Percentiles rank a stretch among this genome's conserved stretches.
These are phyloP conservation scores for Oscheius onirici DNA, from an alignment of 2,888 invertebrate species.

Conservation along the genomic window DNA sequence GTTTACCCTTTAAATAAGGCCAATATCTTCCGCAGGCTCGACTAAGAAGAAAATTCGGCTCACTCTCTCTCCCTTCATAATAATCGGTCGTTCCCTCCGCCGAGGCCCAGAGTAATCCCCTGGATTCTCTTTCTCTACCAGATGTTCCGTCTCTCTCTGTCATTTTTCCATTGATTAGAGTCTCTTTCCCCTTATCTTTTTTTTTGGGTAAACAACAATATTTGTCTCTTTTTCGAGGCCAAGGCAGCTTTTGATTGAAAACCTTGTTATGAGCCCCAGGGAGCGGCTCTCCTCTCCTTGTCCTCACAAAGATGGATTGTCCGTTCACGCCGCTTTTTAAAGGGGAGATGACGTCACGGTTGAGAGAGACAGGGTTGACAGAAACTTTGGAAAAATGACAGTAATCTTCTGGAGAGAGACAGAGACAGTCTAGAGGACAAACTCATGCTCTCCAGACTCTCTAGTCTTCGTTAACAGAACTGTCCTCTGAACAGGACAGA, in stretches of 20 bases:
- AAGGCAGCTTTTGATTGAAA: constrained; percentile 9
- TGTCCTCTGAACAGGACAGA: no score
- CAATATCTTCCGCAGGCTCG: no score
- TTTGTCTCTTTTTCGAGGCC: no score
- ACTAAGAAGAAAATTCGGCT: neutral
- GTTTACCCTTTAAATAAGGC: no score
- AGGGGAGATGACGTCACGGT: neutral
- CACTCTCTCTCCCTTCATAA: neutral
- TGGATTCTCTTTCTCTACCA: constrained; percentile 25
- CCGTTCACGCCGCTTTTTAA: neutral
- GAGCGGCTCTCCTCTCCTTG: no score
- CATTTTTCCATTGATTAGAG: constrained; percentile 8
- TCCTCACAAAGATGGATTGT: neutral
- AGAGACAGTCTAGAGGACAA: no score
- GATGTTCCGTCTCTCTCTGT: constrained; percentile 24
- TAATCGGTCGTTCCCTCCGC: neutral
- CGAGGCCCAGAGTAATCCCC: neutral
- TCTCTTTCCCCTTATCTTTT: neutral
- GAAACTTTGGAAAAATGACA: neutral
- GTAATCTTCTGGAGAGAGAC: no score
- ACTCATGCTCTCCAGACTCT: no score
- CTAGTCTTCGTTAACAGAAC: no score
- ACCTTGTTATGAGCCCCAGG: constrained; percentile 7
- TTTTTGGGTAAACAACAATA: neutral
- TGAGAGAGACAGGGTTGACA: neutral